A percentile compares a stretch with the other conserved stretches of the same genome.
phyloP scores from a whole-genome alignment of 2,113 vertebrate genomes.

The Eulemur macaco region DNA sequence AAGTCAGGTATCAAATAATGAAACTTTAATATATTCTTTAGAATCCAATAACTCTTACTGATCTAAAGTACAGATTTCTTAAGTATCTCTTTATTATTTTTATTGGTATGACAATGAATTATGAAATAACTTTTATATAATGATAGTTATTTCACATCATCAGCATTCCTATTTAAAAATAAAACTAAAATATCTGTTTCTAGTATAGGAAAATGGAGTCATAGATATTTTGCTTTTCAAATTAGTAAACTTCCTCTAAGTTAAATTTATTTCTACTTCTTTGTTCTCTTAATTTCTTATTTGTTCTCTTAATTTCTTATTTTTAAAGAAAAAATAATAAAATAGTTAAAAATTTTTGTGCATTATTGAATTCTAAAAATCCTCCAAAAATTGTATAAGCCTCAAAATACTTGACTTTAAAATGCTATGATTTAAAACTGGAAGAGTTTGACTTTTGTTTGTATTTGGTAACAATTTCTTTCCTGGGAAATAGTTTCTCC shows the following conservation, averaged over 20 bases:
- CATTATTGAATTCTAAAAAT: background rate
- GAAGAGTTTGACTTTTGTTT: background rate
- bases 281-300: background rate
- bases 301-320: background rate
- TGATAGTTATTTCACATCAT: background rate
- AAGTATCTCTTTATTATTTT: background rate
- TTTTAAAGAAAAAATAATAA: constrained; percentile 15
- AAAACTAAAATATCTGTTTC: background rate
- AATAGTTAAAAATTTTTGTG: background rate
- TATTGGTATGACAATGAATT: background rate
- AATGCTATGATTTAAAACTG: background rate
- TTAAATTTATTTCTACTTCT: background rate
- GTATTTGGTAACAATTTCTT: background rate
- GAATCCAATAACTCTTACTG: background rate
- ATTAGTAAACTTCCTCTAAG: background rate
- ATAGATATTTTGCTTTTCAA: background rate
- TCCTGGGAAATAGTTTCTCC: background rate
- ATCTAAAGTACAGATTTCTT: constrained; percentile 3
- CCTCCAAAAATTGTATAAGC: background rate
- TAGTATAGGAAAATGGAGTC: background rate
- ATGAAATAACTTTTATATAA: constrained; percentile 7
- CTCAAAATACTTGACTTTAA: background rate
- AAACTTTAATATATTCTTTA: background rate
- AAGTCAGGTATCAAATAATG: background rate
- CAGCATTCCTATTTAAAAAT: background rate